Conservation (phyloP, 35 echinoderm and acorn worm genomes). For the Nesometra sesokonis region DNA sequence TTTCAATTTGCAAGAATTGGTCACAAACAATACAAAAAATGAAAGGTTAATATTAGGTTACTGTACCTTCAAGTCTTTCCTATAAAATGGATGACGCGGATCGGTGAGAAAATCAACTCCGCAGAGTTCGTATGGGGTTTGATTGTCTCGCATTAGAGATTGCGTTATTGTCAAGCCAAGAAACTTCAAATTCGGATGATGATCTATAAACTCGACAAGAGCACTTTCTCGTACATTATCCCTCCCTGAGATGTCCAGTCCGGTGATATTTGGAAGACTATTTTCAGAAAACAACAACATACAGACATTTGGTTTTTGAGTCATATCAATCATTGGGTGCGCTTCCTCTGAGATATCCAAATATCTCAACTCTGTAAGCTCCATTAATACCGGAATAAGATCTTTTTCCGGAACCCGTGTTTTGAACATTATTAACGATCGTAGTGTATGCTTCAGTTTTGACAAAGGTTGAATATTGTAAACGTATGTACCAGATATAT, state of each 20-base stretch:
- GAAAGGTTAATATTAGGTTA: too few relatives aligned
- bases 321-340: slow-evolving; percentile 39
- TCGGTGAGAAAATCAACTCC: slow-evolving; percentile 50
- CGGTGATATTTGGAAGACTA: slow-evolving; percentile 54
- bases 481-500: slow-evolving; percentile 85
- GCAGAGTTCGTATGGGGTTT: slow-evolving; percentile 59
- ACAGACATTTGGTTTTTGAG: slow-evolving; percentile 39
- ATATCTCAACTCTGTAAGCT: slow-evolving; percentile 51
- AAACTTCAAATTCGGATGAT: slow-evolving; percentile 52
- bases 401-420: slow-evolving; percentile 82
- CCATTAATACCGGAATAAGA: slow-evolving; percentile 49
- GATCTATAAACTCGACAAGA: slow-evolving; percentile 42
- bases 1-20: too few relatives aligned
- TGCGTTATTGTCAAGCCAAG: slow-evolving; percentile 71
- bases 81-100: slow-evolving; percentile 31
- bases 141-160: slow-evolving; percentile 12
- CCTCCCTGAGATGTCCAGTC: slow-evolving; percentile 78
- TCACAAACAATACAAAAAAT: too few relatives aligned
- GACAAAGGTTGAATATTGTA: slow-evolving; percentile 69
- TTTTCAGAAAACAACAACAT: slow-evolving; percentile 18
- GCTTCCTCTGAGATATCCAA: slow-evolving; percentile 83
- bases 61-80: slow-evolving; percentile 70
- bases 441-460: slow-evolving; percentile 50
- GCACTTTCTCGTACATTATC: slow-evolving; percentile 60
- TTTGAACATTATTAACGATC: slow-evolving; percentile 87